Percentiles rank a stretch among this genome's conserved stretches.
Evolutionary conservation across 2,888 invertebrate species (phyloP).

Genomic region (Chromoteleia sp.): DNA sequence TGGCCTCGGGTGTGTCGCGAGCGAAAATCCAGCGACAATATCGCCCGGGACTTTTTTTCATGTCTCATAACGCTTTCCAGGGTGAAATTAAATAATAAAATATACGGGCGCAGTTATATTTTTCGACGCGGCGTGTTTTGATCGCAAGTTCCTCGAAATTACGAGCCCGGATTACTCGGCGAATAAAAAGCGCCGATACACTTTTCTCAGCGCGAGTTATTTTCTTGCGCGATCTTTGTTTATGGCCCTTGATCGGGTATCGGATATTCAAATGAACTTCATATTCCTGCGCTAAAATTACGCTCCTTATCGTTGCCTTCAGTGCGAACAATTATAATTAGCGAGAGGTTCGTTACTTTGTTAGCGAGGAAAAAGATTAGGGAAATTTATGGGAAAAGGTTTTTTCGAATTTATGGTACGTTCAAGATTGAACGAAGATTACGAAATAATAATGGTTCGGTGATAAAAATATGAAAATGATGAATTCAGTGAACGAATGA

Average conservation of each 20-base stretch:
- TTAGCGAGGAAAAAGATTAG: background rate
- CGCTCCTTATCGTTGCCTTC: background rate
- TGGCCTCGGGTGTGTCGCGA: constrained; percentile 69
- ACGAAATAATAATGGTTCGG: too few relatives aligned
- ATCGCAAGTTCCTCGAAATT: constrained; percentile 41
- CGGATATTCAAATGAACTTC: constrained; percentile 16
- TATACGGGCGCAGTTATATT: constrained; percentile 73
- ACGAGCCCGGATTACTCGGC: constrained; percentile 31
- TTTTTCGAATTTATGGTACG: background rate
- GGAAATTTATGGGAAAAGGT: background rate
- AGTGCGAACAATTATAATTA: constrained; percentile 31
- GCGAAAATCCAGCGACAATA: constrained; percentile 83
- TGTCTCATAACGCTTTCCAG: constrained; percentile 81
- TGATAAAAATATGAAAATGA: too few relatives aligned
- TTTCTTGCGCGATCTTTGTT: constrained; percentile 21
- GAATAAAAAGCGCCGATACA: constrained; percentile 38
- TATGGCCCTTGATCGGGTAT: constrained; percentile 15
- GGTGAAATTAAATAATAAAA: constrained; percentile 85
- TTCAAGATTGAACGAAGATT: too few relatives aligned
- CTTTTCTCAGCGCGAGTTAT: constrained; percentile 3
- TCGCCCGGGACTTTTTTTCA: constrained; percentile 82
- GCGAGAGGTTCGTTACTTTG: background rate
- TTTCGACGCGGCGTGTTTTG: constrained; percentile 20
- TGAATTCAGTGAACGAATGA: too few relatives aligned
- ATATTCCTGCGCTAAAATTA: constrained; percentile 6